Base-by-base conservation (phyloP, 1,140 invertebrate species). In the Helicorthomorpha holstii region DNA sequence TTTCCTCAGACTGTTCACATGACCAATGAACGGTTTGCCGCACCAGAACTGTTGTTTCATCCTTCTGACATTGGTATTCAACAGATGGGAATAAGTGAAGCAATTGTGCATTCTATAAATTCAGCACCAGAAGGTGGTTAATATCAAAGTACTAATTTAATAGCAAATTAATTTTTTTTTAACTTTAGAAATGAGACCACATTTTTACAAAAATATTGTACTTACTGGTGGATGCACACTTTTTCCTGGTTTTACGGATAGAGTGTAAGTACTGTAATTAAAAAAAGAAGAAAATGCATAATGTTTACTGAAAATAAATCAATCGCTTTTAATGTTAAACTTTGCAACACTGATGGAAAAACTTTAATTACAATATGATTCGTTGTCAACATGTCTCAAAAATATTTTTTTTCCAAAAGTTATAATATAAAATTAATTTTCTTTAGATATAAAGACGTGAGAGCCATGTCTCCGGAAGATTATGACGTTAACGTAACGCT, bases 11-110 rank as follows among this genome's bases (percentile, higher is more conserved):
- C 82, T 46, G 73, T 96, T 26, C 66, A 84, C 34, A 69, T 98
- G 59, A 92, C 88, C 63, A 96, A 94, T 64, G 90, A 93, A 66
- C 68, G 88, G 48, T 96, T 98, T 67, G 72, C 82, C 0, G 82
- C 98, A 44, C 93, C 96, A 0, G 95, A 99, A 72, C 69, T 98
- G 21, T 69, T 99, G 7, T 98, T 98, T 66, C 77, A 85, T 65
- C 95, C 96, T 0, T 89, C 85, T 0, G 92, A 98, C 71, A 81
- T 98, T 50, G 91, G 91, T 1, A 86, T 98, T 48, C 74, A 80
- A 45, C 85, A 94, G 69, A 91, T 93, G 79, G 96, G 95, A 3
- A 84, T 99, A 56, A 72, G 84, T 0, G 93, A 98, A 73, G 81
- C 85, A 14, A 80, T 97, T 44, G 76, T 83, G 27, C 72, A 86